Conservation (phyloP, 2,888 invertebrate species). For the Phytoseiulus persimilis region DNA sequence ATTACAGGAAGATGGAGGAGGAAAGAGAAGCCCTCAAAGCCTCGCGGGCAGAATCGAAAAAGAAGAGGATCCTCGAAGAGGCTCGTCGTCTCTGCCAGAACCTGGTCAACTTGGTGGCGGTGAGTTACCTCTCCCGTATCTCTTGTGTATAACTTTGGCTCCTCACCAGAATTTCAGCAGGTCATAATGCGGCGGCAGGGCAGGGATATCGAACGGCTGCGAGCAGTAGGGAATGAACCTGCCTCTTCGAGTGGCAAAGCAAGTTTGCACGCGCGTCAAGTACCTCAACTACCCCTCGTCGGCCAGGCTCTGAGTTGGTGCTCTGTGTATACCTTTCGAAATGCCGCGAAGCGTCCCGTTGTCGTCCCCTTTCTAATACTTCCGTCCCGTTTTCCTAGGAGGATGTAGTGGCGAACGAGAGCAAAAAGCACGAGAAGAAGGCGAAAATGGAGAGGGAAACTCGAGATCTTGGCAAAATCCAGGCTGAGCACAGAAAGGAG, state of each 20-base stretch:
- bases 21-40: slow-evolving; percentile 50
- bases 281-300: no score
- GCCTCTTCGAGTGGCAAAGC: background rate
- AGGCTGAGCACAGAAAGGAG: slow-evolving; percentile 42
- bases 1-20: slow-evolving; percentile 54
- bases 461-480: slow-evolving; percentile 32
- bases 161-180: no score
- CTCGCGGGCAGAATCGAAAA: background rate
- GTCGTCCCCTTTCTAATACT: no score
- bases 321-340: no score
- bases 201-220: no score
- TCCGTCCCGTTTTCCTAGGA: slow-evolving; percentile 39
- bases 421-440: background rate
- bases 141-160: no score
- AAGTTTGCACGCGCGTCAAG: no score
- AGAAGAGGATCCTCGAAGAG: slow-evolving; percentile 42
- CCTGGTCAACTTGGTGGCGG: background rate
- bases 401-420: slow-evolving; percentile 40
- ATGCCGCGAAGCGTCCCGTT: no score
- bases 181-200: no score
- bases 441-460: slow-evolving; percentile 30
- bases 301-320: no score
- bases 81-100: background rate
- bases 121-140: no score
- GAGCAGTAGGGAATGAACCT: no score